These are phyloP conservation scores for Argyrosomus regius DNA, from an alignment of 2,797 vertebrate species.

Conservation along the genomic window DNA sequence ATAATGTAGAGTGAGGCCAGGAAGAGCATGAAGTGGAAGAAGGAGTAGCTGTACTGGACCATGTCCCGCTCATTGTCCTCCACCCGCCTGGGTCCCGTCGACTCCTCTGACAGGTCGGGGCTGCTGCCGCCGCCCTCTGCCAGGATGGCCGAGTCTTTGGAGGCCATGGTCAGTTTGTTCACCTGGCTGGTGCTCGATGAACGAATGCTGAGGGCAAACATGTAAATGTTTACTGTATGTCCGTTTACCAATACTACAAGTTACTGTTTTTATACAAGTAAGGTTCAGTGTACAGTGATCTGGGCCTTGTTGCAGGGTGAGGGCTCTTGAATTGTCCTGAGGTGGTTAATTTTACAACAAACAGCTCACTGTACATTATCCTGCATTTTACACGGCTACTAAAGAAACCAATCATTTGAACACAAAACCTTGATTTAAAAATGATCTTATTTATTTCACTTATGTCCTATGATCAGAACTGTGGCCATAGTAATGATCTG, in stretches of 20 bases:
- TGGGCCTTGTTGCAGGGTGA: too few species aligned
- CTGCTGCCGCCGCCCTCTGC: constrained; percentile 75
- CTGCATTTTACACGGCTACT: too few species aligned
- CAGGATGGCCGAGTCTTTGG: constrained; percentile 87
- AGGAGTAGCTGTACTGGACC: constrained; percentile 93
- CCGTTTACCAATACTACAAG: neutral
- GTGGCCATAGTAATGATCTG: too few species aligned
- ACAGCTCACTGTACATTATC: too few species aligned
- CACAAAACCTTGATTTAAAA: too few species aligned
- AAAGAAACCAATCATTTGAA: too few species aligned
- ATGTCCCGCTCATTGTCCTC: constrained; percentile 90
- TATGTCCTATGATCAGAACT: too few species aligned
- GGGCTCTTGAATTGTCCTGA: too few species aligned
- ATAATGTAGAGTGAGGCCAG: constrained; percentile 96
- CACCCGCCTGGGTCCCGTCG: constrained; percentile 76
- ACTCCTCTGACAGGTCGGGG: constrained; percentile 73
- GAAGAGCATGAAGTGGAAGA: constrained; percentile 93
- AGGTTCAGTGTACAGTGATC: too few species aligned
- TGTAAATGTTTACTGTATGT: neutral
- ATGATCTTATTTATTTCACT: too few species aligned
- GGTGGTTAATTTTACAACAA: too few species aligned
- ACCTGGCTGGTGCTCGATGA: constrained; percentile 95
- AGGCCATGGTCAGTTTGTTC: constrained; percentile 92
- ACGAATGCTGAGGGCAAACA: constrained; percentile 86
- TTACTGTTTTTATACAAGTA: neutral